These are phyloP conservation scores for Cryptoleucopteryx plumbea DNA, from an alignment of 2,113 vertebrate species.

Conservation along the genomic window DNA sequence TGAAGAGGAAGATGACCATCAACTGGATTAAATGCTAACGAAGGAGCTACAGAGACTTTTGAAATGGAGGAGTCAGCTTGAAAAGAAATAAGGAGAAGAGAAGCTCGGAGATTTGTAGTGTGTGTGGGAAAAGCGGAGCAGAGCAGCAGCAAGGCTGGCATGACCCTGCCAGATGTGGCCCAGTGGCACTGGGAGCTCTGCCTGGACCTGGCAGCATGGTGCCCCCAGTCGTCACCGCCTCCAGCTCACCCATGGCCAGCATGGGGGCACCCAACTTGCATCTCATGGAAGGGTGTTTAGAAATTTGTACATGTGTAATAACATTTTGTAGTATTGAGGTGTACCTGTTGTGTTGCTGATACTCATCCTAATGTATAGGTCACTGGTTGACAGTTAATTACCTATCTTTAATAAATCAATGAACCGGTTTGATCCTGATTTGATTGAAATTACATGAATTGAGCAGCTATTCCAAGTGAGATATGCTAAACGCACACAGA, in stretches of 20 bases:
- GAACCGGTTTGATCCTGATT: neutral
- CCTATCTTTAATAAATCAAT: neutral
- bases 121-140: neutral
- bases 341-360: neutral
- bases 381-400: neutral
- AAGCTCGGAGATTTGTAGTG: neutral
- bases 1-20: neutral
- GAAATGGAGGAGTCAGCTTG: neutral
- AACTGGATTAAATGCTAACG: neutral
- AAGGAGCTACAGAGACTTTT: neutral
- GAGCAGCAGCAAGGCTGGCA: accelerated
- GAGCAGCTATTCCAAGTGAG: neutral
- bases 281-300: neutral
- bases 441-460: neutral
- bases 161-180: neutral
- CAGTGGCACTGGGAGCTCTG: neutral
- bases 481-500: neutral
- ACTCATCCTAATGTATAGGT: neutral
- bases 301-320: neutral
- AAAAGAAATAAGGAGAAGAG: neutral
- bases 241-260: neutral
- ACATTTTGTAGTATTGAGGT: neutral
- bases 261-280: too few relatives aligned
- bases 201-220: neutral
- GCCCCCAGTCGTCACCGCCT: accelerated